phyloP scores from a whole-genome alignment of 2,113 vertebrate genomes.

The Crotalus horridus region DNA sequence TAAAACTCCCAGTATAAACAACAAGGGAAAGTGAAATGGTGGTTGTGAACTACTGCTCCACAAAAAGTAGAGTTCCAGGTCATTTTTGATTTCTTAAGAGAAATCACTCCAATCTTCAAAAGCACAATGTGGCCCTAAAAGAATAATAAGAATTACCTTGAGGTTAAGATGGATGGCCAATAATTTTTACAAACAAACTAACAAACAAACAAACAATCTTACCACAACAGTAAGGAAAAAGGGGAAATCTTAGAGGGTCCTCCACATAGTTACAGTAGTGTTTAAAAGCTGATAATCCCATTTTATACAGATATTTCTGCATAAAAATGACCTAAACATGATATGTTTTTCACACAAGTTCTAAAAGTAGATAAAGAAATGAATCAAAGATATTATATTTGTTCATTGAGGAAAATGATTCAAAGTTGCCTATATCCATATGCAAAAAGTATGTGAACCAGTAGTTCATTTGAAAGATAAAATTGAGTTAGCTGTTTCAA shows the following conservation, averaged over 20 bases:
- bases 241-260: neutral
- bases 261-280: neutral
- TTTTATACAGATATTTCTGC: neutral
- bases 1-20: neutral
- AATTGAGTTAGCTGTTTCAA: neutral
- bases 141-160: neutral
- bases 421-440: neutral
- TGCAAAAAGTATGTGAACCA: neutral
- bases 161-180: neutral
- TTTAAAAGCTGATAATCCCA: neutral
- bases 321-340: neutral
- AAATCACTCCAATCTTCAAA: neutral
- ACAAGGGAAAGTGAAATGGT: neutral
- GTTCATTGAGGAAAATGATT: neutral
- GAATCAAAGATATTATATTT: neutral
- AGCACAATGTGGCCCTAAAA: neutral
- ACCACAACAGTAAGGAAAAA: neutral
- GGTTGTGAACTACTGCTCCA: neutral
- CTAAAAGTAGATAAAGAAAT: neutral
- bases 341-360: neutral
- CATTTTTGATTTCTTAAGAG: neutral
- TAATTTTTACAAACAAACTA: neutral
- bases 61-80: neutral
- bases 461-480: neutral
- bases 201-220: neutral